Conservation (phyloP, 2,113 vertebrate species). For the Otolemur garnettii region DNA sequence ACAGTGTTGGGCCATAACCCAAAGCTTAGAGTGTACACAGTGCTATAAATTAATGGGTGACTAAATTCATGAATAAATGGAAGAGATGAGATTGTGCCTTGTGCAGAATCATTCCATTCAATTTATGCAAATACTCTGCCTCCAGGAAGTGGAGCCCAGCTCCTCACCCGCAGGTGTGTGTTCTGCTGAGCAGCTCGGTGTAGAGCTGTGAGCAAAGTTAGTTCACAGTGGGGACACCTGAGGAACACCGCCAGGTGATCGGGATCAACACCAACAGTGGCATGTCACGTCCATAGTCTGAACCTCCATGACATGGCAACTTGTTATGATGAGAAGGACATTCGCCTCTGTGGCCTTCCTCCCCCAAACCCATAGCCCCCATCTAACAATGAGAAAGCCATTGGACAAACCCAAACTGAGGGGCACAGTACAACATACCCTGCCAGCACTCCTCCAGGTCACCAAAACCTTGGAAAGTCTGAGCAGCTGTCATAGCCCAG, state of each 20-base stretch:
- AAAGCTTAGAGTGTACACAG: background rate
- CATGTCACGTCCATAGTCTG: rapidly evolving
- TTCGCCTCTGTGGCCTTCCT: background rate
- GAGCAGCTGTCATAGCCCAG: background rate
- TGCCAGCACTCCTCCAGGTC: background rate
- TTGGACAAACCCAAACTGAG: background rate
- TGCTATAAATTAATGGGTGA: background rate
- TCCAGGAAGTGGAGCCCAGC: background rate
- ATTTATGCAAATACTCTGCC: background rate
- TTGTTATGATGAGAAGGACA: background rate
- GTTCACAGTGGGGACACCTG: rapidly evolving
- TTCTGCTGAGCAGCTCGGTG: background rate
- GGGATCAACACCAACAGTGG: rapidly evolving
- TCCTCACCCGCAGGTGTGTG: rapidly evolving
- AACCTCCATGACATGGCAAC: background rate
- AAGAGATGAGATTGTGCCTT: background rate
- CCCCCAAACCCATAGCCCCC: background rate
- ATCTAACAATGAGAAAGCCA: background rate
- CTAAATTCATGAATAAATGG: background rate
- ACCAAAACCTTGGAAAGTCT: background rate
- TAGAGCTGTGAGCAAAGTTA: background rate
- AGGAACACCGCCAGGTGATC: rapidly evolving
- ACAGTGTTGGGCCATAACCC: background rate
- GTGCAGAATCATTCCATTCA: background rate
- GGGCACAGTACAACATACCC: background rate